Conservation (phyloP, 2,888 invertebrate genomes). For the Harpalus rubripes region DNA sequence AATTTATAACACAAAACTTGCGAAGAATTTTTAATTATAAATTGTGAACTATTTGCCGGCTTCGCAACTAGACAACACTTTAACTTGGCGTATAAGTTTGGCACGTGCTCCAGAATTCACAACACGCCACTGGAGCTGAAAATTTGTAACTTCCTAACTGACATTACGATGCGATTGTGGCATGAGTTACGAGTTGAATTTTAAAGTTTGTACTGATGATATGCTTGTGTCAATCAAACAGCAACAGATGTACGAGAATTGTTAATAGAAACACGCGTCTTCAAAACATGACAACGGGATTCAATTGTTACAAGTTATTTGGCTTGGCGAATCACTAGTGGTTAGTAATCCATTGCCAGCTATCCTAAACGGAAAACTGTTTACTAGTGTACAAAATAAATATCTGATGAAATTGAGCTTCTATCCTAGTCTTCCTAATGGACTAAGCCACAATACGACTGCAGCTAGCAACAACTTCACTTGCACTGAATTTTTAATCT, state of each 20-base stretch:
- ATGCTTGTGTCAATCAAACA: conserved; percentile 17
- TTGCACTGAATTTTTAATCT: not conserved
- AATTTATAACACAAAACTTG: conserved; percentile 32
- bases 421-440: not conserved
- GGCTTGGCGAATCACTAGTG: not conserved
- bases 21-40: conserved; percentile 49
- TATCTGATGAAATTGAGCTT: not conserved
- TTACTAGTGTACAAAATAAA: not conserved
- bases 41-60: conserved; percentile 26
- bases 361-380: not conserved
- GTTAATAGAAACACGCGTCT: not conserved
- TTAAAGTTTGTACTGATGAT: conserved; percentile 13
- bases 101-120: conserved; percentile 37
- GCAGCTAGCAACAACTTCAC: no score
- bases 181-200: conserved; percentile 23
- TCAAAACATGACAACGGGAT: not conserved
- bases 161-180: conserved; percentile 35
- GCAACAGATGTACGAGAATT: not conserved
- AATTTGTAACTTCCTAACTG: conserved; percentile 33
- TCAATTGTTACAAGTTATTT: not conserved
- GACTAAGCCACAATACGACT: not conserved
- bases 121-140: conserved; percentile 15
- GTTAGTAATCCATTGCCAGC: not conserved
- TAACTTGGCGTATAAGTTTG: conserved; percentile 44
- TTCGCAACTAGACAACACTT: conserved; percentile 41